Evolutionary conservation across 2,113 vertebrate genomes (phyloP).

Genomic region (Scomber colias): DNA sequence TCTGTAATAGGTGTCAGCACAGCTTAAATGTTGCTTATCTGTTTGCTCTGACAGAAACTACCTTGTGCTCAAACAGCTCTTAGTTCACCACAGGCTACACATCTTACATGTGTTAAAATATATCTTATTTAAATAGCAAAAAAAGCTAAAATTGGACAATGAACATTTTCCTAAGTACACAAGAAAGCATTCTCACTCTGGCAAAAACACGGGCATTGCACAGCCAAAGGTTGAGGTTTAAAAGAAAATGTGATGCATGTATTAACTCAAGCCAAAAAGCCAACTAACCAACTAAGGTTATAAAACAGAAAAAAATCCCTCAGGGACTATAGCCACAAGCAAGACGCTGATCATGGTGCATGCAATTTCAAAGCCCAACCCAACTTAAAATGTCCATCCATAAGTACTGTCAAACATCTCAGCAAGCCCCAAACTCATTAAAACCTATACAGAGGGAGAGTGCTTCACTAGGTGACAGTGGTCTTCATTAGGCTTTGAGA

Average conservation of each 20-base stretch:
- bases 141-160: slow-evolving; percentile 6
- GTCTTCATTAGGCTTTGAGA: slow-evolving; percentile 35
- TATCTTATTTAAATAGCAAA: neutral
- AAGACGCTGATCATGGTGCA: neutral
- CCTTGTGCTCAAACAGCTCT: slow-evolving; percentile 24
- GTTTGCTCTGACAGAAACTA: slow-evolving; percentile 36
- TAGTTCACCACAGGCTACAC: neutral
- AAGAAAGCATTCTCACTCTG: slow-evolving; percentile 4
- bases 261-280: neutral
- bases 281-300: neutral
- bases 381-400: neutral
- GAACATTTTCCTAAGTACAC: neutral
- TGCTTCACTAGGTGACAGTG: neutral
- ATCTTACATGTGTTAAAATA: slow-evolving; percentile 39
- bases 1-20: slow-evolving; percentile 39
- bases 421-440: neutral
- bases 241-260: neutral
- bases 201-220: slow-evolving; percentile 5
- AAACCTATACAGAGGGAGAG: slow-evolving; percentile 2
- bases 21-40: slow-evolving; percentile 22
- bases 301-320: slow-evolving; percentile 1
- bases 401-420: neutral
- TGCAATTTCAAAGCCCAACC: neutral
- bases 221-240: neutral
- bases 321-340: neutral